Conservation (phyloP, 2,113 vertebrate species). For the Parus major region DNA sequence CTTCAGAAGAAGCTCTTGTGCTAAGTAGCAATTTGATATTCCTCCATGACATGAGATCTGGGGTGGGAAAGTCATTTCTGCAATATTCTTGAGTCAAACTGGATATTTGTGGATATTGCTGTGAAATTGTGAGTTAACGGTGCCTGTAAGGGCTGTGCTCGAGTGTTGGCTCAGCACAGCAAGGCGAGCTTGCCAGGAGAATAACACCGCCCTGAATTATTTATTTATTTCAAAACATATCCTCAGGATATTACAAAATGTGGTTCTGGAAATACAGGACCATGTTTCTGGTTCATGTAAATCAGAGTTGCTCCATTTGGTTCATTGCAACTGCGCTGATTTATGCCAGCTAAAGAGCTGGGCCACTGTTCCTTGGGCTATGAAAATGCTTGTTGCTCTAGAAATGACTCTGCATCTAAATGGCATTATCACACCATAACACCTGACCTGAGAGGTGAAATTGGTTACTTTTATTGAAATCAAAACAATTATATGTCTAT, state of each 20-base stretch:
- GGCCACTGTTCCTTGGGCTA: conserved; percentile 11
- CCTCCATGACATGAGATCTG: neutral
- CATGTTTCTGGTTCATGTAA: neutral
- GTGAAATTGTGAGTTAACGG: neutral
- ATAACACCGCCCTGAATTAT: neutral
- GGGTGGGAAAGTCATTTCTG: neutral
- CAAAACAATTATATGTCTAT: conserved; percentile 26
- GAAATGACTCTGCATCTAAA: conserved; percentile 29
- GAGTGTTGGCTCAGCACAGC: neutral
- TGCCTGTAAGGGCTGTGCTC: fast-evolving
- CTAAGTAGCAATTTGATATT: conserved; percentile 29
- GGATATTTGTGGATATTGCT: neutral
- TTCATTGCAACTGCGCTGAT: neutral
- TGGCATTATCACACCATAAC: conserved; percentile 11
- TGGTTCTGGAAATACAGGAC: neutral
- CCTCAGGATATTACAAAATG: neutral
- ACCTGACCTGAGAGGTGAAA: conserved; percentile 29
- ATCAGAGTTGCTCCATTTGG: neutral
- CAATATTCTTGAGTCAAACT: neutral
- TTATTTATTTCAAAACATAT: conserved; percentile 26
- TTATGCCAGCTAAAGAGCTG: neutral
- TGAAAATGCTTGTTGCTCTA: conserved; percentile 1
- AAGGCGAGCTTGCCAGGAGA: neutral
- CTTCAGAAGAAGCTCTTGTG: neutral
- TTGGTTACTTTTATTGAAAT: conserved; percentile 34